A percentile compares a stretch with the other conserved stretches of the same genome.
Evolutionary conservation across 2,113 vertebrate species (phyloP).

Genomic region (Aviceda subcristata): DNA sequence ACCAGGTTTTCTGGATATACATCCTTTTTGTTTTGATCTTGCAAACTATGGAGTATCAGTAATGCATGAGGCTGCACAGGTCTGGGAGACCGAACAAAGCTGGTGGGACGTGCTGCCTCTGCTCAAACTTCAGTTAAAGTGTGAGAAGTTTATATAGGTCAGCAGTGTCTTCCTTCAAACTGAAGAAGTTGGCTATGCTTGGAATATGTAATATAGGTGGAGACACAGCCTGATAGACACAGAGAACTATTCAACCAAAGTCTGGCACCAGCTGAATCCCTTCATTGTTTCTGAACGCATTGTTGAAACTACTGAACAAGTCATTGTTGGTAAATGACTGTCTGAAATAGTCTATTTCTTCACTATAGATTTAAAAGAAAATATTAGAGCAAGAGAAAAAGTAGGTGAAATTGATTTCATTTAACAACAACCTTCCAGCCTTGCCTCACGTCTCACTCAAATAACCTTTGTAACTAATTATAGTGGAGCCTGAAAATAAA

Average conservation of each 20-base stretch:
- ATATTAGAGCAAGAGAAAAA: slow-evolving; percentile 38
- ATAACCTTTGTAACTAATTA: slow-evolving; percentile 58
- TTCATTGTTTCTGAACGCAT: background rate
- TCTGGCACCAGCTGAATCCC: background rate
- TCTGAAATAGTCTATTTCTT: slow-evolving; percentile 9
- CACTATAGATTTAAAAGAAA: slow-evolving; percentile 38
- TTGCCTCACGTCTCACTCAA: slow-evolving; percentile 16
- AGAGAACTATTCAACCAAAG: background rate
- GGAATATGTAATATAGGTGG: background rate
- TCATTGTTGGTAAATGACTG: slow-evolving; percentile 25
- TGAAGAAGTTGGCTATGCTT: background rate
- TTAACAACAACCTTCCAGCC: slow-evolving; percentile 51
- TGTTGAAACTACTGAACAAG: background rate
- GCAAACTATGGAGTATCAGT: background rate
- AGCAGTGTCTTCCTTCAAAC: background rate
- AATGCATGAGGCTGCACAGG: background rate
- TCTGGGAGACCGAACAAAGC: background rate
- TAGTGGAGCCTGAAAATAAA: slow-evolving; percentile 53
- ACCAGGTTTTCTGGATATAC: background rate
- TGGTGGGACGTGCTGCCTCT: background rate
- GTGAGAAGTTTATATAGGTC: background rate
- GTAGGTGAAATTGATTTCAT: slow-evolving; percentile 57
- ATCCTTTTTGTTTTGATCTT: background rate
- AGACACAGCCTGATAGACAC: background rate
- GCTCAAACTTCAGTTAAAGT: background rate